Conservation (phyloP, 2,888 invertebrate genomes). For the Chrysodeixis includens region DNA sequence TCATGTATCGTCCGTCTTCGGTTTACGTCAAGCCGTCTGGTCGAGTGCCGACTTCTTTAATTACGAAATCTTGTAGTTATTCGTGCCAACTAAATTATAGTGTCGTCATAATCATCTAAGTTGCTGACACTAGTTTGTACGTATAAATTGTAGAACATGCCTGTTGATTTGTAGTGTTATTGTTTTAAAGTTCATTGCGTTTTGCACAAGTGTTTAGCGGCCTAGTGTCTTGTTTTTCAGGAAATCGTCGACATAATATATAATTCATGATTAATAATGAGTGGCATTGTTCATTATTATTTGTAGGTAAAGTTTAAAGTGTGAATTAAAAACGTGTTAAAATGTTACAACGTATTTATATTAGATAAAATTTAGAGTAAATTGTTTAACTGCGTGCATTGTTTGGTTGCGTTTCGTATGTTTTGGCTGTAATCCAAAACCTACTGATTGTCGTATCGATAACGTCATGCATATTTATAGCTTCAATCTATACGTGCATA, state of each 20-base stretch:
- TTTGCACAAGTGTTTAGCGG: conserved; percentile 63
- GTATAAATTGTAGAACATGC: conserved; percentile 27
- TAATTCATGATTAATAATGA: conserved; percentile 22
- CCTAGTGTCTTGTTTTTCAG: conserved; percentile 45
- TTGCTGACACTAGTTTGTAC: conserved; percentile 51
- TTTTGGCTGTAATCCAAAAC: conserved; percentile 48
- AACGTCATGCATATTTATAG: conserved; percentile 37
- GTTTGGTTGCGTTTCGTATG: conserved; percentile 15
- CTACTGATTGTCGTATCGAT: conserved; percentile 28
- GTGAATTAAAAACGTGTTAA: background rate
- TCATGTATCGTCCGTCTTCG: conserved; percentile 45
- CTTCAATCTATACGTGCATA: conserved; percentile 13
- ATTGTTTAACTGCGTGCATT: conserved; percentile 15
- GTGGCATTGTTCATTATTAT: conserved; percentile 33
- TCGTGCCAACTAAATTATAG: conserved; percentile 51
- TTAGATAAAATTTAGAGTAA: conserved; percentile 13
- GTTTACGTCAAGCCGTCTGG: conserved; percentile 39
- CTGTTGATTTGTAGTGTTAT: conserved; percentile 59
- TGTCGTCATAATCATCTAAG: conserved; percentile 52
- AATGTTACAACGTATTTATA: conserved; percentile 9
- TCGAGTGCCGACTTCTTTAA: conserved; percentile 30
- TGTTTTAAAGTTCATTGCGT: conserved; percentile 61
- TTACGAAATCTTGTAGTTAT: conserved; percentile 50
- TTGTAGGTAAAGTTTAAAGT: conserved; percentile 31
- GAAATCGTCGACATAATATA: conserved; percentile 42